These are phyloP conservation scores for Rhaphigaster nebulosa DNA, from an alignment of 2,888 invertebrate genomes.

Conservation along the genomic window DNA sequence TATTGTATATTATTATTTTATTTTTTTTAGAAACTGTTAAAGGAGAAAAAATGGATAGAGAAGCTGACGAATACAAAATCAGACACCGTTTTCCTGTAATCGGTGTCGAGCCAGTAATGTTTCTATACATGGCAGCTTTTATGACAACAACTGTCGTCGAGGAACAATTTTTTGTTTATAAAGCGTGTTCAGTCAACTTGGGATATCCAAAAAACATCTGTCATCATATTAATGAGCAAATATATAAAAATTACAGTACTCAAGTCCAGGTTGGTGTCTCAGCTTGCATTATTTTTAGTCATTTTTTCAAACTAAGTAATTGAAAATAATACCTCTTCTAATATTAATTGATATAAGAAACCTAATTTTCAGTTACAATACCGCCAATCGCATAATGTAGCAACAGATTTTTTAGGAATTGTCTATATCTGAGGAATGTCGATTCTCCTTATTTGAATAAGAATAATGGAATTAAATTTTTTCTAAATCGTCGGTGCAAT, in stretches of 20 bases:
- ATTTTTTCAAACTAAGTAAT: background rate
- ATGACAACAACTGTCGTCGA: constrained; percentile 86
- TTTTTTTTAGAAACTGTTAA: background rate
- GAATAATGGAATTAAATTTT: background rate
- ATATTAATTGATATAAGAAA: background rate
- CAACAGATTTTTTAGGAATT: background rate
- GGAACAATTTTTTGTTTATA: constrained; percentile 83
- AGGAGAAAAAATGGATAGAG: constrained; percentile 7
- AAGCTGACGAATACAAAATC: background rate
- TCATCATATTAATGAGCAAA: constrained; percentile 73
- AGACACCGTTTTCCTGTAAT: constrained; percentile 67
- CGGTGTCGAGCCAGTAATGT: constrained; percentile 89
- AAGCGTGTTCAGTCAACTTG: constrained; percentile 83
- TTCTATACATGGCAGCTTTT: constrained; percentile 89
- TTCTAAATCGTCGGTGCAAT: no score
- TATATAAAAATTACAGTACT: constrained; percentile 74
- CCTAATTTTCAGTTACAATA: no score
- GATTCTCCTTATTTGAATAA: background rate
- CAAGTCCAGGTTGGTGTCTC: constrained; percentile 76
- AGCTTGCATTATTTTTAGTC: background rate
- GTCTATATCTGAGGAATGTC: background rate
- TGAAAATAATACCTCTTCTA: background rate
- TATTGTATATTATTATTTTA: background rate
- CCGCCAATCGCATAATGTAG: background rate
- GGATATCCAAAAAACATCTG: constrained; percentile 79